These are phyloP conservation scores for Priocnemis perturbator DNA, from an alignment of 2,888 invertebrate genomes.

Conservation along the genomic window DNA sequence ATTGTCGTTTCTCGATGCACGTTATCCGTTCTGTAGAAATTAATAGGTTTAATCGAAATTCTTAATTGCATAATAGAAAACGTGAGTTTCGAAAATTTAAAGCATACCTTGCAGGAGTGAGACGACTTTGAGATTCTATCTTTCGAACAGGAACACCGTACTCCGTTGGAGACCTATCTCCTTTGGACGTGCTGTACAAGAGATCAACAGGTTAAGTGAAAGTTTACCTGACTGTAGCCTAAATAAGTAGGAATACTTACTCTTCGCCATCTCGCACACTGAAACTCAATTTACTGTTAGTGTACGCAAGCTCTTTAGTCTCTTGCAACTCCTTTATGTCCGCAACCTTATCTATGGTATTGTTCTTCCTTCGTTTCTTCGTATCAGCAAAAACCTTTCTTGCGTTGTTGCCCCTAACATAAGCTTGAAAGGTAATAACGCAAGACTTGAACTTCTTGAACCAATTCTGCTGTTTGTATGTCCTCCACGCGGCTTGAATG, in stretches of 20 bases:
- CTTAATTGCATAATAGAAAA: neutral
- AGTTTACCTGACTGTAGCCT: too few species aligned
- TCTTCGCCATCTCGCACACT: constrained; percentile 43
- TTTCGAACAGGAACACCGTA: constrained; percentile 41
- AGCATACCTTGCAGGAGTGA: constrained; percentile 40
- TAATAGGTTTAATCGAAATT: neutral
- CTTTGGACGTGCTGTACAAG: too few species aligned
- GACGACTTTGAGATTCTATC: constrained; percentile 55
- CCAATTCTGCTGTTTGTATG: constrained; percentile 82
- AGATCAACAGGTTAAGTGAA: too few species aligned
- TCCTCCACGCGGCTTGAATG: constrained; percentile 89
- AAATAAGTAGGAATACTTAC: constrained; percentile 33
- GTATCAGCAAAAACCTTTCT: constrained; percentile 79
- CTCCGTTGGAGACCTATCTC: constrained; percentile 46
- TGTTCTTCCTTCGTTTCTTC: constrained; percentile 63
- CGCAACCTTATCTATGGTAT: constrained; percentile 28
- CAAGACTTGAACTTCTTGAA: constrained; percentile 80
- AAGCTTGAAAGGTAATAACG: constrained; percentile 83
- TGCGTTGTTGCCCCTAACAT: constrained; percentile 82
- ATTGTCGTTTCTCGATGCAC: constrained; percentile 59
- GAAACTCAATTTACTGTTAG: constrained; percentile 34
- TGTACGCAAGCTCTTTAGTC: constrained; percentile 30
- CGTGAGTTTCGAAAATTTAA: neutral
- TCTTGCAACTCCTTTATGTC: constrained; percentile 42
- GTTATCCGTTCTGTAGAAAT: constrained; percentile 67